A percentile compares a stretch with the other conserved stretches of the same genome.
phyloP scores from a whole-genome alignment of 2,113 vertebrate genomes.

The Tor tambroides region DNA sequence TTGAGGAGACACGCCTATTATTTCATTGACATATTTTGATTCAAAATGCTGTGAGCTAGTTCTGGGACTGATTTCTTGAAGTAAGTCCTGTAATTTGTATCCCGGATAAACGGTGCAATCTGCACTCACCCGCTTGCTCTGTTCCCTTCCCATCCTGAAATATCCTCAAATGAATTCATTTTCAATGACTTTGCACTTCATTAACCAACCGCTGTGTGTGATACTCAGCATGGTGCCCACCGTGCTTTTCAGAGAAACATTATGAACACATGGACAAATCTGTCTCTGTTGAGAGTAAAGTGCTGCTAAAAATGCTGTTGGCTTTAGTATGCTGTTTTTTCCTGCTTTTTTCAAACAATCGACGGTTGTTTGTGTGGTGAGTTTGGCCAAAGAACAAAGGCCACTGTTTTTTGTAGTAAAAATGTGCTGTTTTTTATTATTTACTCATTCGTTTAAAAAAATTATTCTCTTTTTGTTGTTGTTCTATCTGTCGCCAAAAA shows the following conservation, averaged over 20 bases:
- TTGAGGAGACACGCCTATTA: slow-evolving; percentile 6
- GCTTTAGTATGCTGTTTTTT: neutral
- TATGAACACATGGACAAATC: slow-evolving; percentile 69
- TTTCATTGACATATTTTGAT: slow-evolving; percentile 20
- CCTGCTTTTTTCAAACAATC: slow-evolving; percentile 70
- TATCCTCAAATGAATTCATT: neutral
- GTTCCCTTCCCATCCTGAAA: neutral
- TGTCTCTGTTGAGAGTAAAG: slow-evolving; percentile 73
- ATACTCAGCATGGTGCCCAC: neutral
- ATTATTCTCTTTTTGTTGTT: neutral
- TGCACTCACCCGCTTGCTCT: neutral
- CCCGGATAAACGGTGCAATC: neutral
- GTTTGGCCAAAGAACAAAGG: slow-evolving; percentile 67
- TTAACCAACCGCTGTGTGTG: slow-evolving; percentile 20
- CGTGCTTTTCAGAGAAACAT: slow-evolving; percentile 5
- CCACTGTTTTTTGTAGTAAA: slow-evolving; percentile 37
- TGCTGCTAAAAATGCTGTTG: slow-evolving; percentile 44
- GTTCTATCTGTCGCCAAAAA: neutral
- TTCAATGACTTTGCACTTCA: neutral
- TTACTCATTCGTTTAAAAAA: neutral
- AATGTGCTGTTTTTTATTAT: neutral
- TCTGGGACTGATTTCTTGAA: neutral
- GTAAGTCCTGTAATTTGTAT: neutral
- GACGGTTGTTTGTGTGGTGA: slow-evolving; percentile 76
- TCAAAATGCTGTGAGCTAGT: neutral